Evolutionary conservation across 2,797 vertebrate species (phyloP).

Genomic region (Sebastes steindachneri): DNA sequence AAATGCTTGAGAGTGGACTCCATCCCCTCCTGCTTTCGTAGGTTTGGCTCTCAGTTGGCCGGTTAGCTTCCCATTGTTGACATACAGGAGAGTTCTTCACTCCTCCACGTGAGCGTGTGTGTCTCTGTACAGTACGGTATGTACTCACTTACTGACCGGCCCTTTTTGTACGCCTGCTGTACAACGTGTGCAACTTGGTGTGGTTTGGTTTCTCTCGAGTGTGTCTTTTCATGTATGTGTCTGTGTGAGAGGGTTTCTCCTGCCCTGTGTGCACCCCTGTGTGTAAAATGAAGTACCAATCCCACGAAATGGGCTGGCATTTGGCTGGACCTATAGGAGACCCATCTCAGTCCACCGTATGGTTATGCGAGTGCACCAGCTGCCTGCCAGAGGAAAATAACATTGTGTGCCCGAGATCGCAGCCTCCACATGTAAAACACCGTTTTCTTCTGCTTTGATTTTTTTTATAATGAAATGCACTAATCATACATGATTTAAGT

Average conservation of each 20-base stretch:
- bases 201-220: neutral
- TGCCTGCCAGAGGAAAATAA: constrained; percentile 15
- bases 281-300: neutral
- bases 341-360: neutral
- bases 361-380: neutral
- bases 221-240: neutral
- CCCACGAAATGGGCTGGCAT: constrained; percentile 12
- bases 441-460: neutral
- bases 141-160: neutral
- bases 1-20: constrained; percentile 14
- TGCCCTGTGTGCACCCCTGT: neutral
- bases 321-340: constrained; percentile 18
- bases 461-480: neutral
- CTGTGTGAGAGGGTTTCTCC: neutral
- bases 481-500: neutral
- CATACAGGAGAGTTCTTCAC: constrained; percentile 1
- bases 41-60: constrained; percentile 6
- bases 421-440: constrained; percentile 6
- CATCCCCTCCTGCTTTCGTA: constrained; percentile 21
- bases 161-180: neutral
- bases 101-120: neutral
- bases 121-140: neutral
- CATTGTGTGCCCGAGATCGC: constrained; percentile 12
- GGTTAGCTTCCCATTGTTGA: constrained; percentile 18
- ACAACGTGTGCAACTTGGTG: neutral